A percentile compares a stretch with the other conserved stretches of the same genome.
These are phyloP conservation scores for Phortica magna DNA, from an alignment of 2,888 invertebrate species.

Conservation along the genomic window DNA sequence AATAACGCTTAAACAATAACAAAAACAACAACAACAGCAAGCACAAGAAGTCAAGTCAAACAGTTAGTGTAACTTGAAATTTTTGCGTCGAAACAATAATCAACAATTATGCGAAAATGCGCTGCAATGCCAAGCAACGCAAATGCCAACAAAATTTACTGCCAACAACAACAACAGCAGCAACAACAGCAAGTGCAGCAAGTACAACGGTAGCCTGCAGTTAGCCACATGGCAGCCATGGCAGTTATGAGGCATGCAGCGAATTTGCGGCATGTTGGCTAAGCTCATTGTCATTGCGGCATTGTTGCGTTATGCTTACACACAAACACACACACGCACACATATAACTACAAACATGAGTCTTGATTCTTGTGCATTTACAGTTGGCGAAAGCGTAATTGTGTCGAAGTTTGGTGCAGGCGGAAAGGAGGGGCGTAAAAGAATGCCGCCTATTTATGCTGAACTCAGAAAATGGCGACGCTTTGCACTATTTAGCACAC, in stretches of 20 bases:
- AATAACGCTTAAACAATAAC: no score
- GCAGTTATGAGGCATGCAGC: not conserved
- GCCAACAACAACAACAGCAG: no score
- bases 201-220: not conserved
- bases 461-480: not conserved
- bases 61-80: no score
- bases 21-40: no score
- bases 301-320: not conserved
- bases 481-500: not conserved
- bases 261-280: not conserved
- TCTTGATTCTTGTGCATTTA: no score
- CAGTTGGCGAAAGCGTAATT: not conserved
- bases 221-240: not conserved
- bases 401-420: not conserved
- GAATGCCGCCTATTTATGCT: not conserved
- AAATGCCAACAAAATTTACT: no score
- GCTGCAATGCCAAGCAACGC: no score
- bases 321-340: not conserved
- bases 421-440: not conserved
- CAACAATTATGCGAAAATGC: no score
- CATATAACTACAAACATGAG: not conserved
- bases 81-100: no score
- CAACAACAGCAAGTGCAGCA: not conserved
- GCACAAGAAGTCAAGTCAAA: no score
- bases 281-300: conserved; percentile 11